Percentiles rank a stretch among this genome's conserved stretches.
These are phyloP conservation scores for Mionectes macconnelli DNA, from an alignment of 2,113 vertebrate species.

Conservation along the genomic window DNA sequence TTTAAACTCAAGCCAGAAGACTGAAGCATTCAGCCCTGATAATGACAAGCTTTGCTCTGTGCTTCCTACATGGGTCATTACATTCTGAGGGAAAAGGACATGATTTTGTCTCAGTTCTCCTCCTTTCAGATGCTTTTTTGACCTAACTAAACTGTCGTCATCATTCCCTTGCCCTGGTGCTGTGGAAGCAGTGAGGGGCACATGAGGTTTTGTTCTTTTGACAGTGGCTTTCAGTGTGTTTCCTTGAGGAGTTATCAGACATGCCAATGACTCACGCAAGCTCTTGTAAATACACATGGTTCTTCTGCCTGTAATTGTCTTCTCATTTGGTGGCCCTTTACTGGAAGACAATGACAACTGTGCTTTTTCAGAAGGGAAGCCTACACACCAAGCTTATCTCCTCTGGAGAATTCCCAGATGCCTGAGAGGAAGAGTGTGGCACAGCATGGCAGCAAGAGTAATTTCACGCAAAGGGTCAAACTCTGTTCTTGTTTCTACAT, in stretches of 20 bases:
- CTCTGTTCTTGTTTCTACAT: not conserved
- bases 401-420: not conserved
- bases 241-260: not conserved
- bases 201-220: not conserved
- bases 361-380: not conserved
- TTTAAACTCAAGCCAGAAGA: not conserved
- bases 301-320: not conserved
- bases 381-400: not conserved
- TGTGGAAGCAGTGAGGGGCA: not conserved
- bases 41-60: not conserved
- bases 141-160: not conserved
- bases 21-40: not conserved
- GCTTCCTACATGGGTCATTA: not conserved
- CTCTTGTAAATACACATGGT: not conserved
- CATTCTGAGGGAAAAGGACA: not conserved
- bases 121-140: not conserved
- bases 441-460: not conserved
- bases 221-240: not conserved
- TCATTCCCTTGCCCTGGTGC: not conserved
- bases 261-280: not conserved
- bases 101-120: not conserved
- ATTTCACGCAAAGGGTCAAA: not conserved
- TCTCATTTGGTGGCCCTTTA: not conserved
- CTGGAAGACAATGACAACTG: not conserved
- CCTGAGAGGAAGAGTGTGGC: not conserved